Evolutionary conservation across 2,113 vertebrate species (phyloP).

Genomic region (Tauraco erythrolophus): DNA sequence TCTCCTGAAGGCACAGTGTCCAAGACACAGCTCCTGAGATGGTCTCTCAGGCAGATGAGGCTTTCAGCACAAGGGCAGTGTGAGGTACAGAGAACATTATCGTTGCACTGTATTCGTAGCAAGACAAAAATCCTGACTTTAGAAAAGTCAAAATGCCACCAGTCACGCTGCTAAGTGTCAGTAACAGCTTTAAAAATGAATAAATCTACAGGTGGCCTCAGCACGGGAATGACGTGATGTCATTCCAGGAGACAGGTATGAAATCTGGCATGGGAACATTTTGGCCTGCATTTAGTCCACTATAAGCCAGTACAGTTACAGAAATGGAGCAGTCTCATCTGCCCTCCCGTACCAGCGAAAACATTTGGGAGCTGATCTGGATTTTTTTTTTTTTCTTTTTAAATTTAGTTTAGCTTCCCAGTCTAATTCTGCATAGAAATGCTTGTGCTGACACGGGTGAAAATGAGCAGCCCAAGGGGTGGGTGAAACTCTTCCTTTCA

Average conservation of each 20-base stretch:
- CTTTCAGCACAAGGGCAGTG: neutral
- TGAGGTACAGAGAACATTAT: neutral
- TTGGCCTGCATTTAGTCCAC: neutral
- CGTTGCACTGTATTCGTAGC: accelerated
- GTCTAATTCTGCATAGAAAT: neutral
- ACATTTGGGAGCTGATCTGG: neutral
- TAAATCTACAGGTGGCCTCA: neutral
- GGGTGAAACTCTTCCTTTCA: neutral
- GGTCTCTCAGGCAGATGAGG: neutral
- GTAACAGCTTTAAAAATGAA: neutral
- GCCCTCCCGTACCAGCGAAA: neutral
- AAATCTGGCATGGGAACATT: neutral
- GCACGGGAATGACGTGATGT: neutral
- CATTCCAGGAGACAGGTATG: neutral
- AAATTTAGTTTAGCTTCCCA: neutral
- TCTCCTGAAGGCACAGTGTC: neutral
- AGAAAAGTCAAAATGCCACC: neutral
- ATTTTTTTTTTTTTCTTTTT: neutral
- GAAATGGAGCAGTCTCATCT: neutral
- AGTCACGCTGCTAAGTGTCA: neutral
- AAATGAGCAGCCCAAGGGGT: constrained; percentile 28
- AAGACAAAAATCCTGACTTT: neutral
- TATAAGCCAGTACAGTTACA: neutral
- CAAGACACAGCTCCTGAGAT: neutral
- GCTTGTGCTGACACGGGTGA: neutral